Base-by-base conservation (phyloP, 2,797 vertebrate species). In the Micropoecilia bifurca region DNA sequence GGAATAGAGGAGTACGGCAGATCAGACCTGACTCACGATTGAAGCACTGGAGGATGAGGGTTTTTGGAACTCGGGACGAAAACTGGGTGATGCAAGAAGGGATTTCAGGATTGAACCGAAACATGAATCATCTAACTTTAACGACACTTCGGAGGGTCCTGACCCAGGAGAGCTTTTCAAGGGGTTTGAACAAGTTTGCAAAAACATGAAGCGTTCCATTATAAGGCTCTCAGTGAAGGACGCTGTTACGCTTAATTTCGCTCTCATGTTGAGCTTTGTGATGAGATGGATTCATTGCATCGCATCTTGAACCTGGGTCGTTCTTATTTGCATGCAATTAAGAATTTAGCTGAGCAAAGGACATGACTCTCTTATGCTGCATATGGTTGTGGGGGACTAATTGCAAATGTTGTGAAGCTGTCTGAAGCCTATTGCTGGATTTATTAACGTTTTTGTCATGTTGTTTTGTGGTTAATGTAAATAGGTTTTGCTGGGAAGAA, bases 291-390 rank as follows among this genome's bases (percentile, higher is more conserved):
- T 80, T 73, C 69, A 57, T 79, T 72, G 77, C 75, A 74, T 85
- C 48, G 50, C 36, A 78, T 85, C 77, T 82, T 84, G 82, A 91
- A 92, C 87, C 71, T 5, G n/a, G 91, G 90, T 91, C 87, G 74
- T 66, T 89, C 78, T 81, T 87, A 91, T 93, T 91, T 93, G 86
- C 86, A 92, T 87, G 85, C 71, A 90, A 93, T 91, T 92, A 92
- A 78, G 61, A 90, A 76, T 75, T 90, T 79, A 80, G 63, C 68
- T 69, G 50, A 57, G 57, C 28, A 78, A 79, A 88, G 77, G 73
- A 79, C 79, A 80, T 36, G 66, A 80, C 87, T 63, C 73, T 75
- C 80, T 78, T 57, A 85, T 82, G 74, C 78, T 36, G 36, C 77
- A 72, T 0, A 36, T 28, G 45, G 79, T 85, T 68, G 48, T 74